Evolutionary conservation across 1,140 invertebrate genomes (phyloP).

Genomic region (Drosophila ohnishii): DNA sequence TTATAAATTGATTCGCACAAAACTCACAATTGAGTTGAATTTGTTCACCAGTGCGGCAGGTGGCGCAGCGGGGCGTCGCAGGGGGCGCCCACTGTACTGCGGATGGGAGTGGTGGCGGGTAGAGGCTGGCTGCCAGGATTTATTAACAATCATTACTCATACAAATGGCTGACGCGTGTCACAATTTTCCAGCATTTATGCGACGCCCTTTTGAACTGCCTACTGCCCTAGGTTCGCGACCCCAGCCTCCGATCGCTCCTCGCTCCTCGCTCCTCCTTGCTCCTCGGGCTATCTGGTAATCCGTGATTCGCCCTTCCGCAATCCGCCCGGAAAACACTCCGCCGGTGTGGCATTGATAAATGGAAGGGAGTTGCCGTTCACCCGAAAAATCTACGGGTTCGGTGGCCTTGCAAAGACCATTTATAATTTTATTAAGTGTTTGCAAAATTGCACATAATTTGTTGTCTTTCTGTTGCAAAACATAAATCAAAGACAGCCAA

Average conservation of each 20-base stretch:
- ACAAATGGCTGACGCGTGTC: constrained; percentile 81
- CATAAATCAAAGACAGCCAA: constrained; percentile 67
- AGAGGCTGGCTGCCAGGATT: constrained; percentile 57
- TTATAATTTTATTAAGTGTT: constrained; percentile 82
- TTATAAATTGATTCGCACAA: constrained; percentile 81
- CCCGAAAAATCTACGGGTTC: constrained; percentile 34
- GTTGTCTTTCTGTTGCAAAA: constrained; percentile 70
- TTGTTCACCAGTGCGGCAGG: constrained; percentile 57
- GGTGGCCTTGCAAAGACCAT: constrained; percentile 74
- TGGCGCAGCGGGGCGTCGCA: constrained; percentile 15
- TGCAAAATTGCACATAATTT: constrained; percentile 81
- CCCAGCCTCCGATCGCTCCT: constrained; percentile 1
- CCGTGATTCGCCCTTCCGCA: constrained; percentile 25
- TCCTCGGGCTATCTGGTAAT: constrained; percentile 13
- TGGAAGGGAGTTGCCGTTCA: constrained; percentile 63
- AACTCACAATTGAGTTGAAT: constrained; percentile 80
- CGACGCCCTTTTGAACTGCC: constrained; percentile 73
- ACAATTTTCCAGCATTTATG: constrained; percentile 81
- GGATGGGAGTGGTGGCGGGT: constrained; percentile 1
- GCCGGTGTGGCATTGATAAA: constrained; percentile 70
- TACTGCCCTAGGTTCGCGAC: constrained; percentile 41
- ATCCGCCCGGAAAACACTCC: constrained; percentile 43
- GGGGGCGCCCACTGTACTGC: constrained; percentile 15
- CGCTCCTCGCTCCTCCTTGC: not conserved
- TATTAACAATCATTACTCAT: constrained; percentile 82